phyloP scores from a whole-genome alignment of 2,888 invertebrate genomes.

The Acrocyrtus sp. region DNA sequence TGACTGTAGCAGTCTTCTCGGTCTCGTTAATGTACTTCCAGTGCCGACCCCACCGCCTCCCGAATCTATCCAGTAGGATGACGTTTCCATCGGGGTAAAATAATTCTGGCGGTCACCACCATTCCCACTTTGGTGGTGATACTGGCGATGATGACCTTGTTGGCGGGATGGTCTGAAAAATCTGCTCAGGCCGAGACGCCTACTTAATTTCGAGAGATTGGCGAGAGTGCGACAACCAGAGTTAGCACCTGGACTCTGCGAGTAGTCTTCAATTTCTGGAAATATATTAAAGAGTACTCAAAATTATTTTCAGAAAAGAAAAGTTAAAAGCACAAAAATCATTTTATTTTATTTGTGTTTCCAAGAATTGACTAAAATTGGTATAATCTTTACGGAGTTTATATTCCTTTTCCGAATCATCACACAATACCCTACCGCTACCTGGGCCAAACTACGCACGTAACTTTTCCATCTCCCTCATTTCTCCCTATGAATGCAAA shows the following conservation, averaged over 20 bases:
- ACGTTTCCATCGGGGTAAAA: slow-evolving; percentile 45
- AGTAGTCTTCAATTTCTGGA: slow-evolving; percentile 43
- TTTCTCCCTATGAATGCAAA: too few relatives aligned
- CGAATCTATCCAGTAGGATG: slow-evolving; percentile 38
- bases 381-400: background rate
- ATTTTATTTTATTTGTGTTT: background rate
- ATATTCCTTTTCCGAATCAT: too few relatives aligned
- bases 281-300: too few relatives aligned
- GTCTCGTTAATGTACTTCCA: slow-evolving; percentile 14
- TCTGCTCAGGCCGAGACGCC: slow-evolving; percentile 55
- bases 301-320: background rate
- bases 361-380: background rate
- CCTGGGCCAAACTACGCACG: too few relatives aligned
- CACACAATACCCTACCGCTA: too few relatives aligned
- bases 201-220: slow-evolving; percentile 57
- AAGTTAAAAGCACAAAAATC: background rate
- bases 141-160: slow-evolving; percentile 31
- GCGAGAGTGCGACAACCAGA: slow-evolving; percentile 59
- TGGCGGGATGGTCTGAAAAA: slow-evolving; percentile 55
- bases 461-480: too few relatives aligned
- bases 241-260: slow-evolving; percentile 36
- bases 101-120: slow-evolving; percentile 37
- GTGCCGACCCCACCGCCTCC: slow-evolving; percentile 14
- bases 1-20: slow-evolving; percentile 34
- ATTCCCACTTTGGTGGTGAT: slow-evolving; percentile 31